Base-by-base conservation (phyloP, 2,888 invertebrate species). In the Vannuccia rotundouncinata region DNA sequence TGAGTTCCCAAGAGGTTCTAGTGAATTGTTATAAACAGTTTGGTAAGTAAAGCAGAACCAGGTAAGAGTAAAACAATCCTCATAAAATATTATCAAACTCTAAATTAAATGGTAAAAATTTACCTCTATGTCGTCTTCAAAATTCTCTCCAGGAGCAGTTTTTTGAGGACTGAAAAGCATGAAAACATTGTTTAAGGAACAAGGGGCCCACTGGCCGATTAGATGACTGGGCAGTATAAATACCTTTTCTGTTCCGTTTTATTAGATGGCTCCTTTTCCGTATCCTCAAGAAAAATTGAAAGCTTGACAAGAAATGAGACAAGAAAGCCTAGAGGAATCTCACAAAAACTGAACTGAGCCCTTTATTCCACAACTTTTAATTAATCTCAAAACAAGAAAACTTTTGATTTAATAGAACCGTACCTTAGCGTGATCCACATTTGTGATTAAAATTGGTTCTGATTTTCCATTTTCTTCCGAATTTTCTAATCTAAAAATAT, bases 1-100 rank as follows among this genome's bases (percentile, higher is more conserved):
- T 95, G 95, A 91, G 93, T 92, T n/a, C 93, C 92, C 82, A 95
- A 89, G 60, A 95, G 87, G 29, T 93, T 93, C 93, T 94, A 90
- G 29, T 82, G 30, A 22, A 59, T 75, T 28, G 29, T 75, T 29
- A 5, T 45, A 45, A 45, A 17, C 10, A 45, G 17, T 45, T 45
- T 45, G 45, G 10, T 45, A 45, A 45, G 45, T 17, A 76, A 76
- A 22, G 28, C 29, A 76, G 28, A 25, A 29, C 29, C 2, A 25
- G n/a, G n/a, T n/a, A 28, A 5, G 2, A 29, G 27, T 1, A 5
- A 76, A 76, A 22, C 17, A 28, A 22, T n/a, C 5, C n/a, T n/a
- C n/a, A n/a, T n/a, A n/a, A n/a, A n/a, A n/a, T n/a, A n/a, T n/a
- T n/a, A n/a, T n/a, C n/a, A n/a, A n/a, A n/a, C n/a, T n/a, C n/a